Evolutionary conservation across 2,888 invertebrate species (phyloP).

Genomic region (Pardosa pseudoannulata): DNA sequence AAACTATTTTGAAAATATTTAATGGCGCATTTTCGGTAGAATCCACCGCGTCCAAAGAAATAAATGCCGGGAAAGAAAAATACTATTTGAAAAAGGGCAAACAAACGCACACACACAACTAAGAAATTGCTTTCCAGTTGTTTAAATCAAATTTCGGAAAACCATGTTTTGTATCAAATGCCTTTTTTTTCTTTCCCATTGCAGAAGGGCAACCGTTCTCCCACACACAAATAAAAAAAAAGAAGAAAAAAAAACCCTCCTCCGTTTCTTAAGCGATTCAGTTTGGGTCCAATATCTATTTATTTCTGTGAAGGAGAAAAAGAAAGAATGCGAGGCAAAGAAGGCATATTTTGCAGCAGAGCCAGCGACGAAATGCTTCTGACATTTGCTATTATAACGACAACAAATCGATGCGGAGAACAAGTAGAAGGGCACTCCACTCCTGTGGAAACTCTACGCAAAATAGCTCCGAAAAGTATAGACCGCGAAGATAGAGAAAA

Average conservation of each 20-base stretch:
- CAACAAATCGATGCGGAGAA: slow-evolving; percentile 36
- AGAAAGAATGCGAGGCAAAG: slow-evolving; percentile 7
- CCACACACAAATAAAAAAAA: neutral
- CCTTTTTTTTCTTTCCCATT: slow-evolving; percentile 37
- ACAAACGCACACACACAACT: neutral
- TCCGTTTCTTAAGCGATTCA: slow-evolving; percentile 30
- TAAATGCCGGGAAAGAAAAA: neutral
- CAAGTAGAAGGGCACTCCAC: neutral
- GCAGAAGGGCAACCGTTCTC: slow-evolving; percentile 9
- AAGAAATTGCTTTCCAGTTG: slow-evolving; percentile 45
- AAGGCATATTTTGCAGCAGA: neutral
- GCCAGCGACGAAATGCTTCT: slow-evolving; percentile 36
- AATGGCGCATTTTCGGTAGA: neutral
- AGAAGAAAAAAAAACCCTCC: neutral
- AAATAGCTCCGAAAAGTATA: too few relatives aligned
- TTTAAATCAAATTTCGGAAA: slow-evolving; percentile 59
- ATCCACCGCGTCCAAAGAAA: neutral
- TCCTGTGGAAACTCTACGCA: too few relatives aligned
- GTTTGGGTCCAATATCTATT: slow-evolving; percentile 35
- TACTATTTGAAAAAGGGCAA: neutral
- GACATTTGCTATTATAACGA: slow-evolving; percentile 58
- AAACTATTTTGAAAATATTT: too few relatives aligned
- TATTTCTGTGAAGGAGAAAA: slow-evolving; percentile 9
- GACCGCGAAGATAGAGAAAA: too few relatives aligned
- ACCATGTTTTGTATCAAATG: slow-evolving; percentile 46